phyloP scores from a whole-genome alignment of 2,113 vertebrate genomes.

The Lepisosteus oculatus region DNA sequence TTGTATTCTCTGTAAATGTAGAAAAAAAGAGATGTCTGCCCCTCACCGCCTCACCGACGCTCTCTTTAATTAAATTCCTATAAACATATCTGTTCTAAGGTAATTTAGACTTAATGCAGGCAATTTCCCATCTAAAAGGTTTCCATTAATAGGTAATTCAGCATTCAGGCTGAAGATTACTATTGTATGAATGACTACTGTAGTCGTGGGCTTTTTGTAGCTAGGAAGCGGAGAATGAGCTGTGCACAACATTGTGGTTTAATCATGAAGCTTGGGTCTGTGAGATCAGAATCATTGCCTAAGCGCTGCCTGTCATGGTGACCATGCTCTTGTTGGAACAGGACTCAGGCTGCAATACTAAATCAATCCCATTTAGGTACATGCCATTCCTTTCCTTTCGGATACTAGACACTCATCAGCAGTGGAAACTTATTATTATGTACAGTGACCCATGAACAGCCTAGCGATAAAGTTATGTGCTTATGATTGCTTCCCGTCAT shows the following conservation, averaged over 20 bases:
- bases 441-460: conserved; percentile 49
- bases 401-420: conserved; percentile 37
- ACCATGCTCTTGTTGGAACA: conserved; percentile 31
- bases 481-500: conserved; percentile 52
- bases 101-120: conserved; percentile 14
- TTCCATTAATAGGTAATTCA: conserved; percentile 17
- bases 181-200: no score
- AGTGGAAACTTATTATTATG: conserved; percentile 39
- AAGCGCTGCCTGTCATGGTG: not conserved
- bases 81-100: conserved; percentile 19
- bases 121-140: conserved; percentile 26
- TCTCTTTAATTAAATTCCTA: conserved; percentile 19
- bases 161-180: no score
- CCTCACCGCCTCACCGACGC: conserved; percentile 6
- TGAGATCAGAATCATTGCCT: conserved; percentile 7
- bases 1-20: conserved; percentile 14
- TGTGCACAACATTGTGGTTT: not conserved
- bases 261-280: conserved; percentile 8
- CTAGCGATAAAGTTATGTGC: conserved; percentile 31
- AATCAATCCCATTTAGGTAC: conserved; percentile 39
- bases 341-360: conserved; percentile 26
- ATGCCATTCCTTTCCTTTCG: conserved; percentile 51
- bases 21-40: conserved; percentile 10
- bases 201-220: no score
- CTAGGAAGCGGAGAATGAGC: no score